Conservation (phyloP, 1,140 invertebrate genomes). For the Nylanderia fulva region DNA sequence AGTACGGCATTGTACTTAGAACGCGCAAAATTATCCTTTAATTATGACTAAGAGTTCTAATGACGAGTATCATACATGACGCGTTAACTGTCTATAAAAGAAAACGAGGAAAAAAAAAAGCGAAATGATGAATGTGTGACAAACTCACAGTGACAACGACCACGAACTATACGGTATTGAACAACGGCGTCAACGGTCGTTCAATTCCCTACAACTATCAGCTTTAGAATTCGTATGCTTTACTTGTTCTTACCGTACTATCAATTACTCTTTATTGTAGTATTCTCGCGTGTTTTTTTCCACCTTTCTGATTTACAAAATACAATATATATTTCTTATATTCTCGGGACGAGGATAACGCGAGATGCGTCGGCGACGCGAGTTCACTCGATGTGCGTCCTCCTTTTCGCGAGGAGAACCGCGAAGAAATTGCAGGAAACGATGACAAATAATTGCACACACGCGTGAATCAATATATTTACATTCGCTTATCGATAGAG, state of each 20-base stretch:
- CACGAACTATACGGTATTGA: constrained; percentile 80
- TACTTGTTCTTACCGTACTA: constrained; percentile 82
- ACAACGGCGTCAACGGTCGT: constrained; percentile 76
- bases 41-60: constrained; percentile 54
- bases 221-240: constrained; percentile 85
- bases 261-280: constrained; percentile 70
- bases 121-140: constrained; percentile 27
- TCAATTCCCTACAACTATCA: constrained; percentile 83
- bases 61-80: constrained; percentile 49
- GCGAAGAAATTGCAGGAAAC: not conserved
- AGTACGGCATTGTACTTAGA: constrained; percentile 50
- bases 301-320: constrained; percentile 74
- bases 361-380: constrained; percentile 47
- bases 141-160: constrained; percentile 78
- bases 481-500: constrained; percentile 11
- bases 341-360: constrained; percentile 57
- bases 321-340: constrained; percentile 73
- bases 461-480: constrained; percentile 21
- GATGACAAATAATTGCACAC: not conserved
- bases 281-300: constrained; percentile 60
- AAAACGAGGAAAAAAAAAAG: not conserved
- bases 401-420: not conserved
- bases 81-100: constrained; percentile 37
- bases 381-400: constrained; percentile 37
- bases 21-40: constrained; percentile 46